Base-by-base conservation (phyloP, 2,797 vertebrate species). In the Manis crassicaudata region DNA sequence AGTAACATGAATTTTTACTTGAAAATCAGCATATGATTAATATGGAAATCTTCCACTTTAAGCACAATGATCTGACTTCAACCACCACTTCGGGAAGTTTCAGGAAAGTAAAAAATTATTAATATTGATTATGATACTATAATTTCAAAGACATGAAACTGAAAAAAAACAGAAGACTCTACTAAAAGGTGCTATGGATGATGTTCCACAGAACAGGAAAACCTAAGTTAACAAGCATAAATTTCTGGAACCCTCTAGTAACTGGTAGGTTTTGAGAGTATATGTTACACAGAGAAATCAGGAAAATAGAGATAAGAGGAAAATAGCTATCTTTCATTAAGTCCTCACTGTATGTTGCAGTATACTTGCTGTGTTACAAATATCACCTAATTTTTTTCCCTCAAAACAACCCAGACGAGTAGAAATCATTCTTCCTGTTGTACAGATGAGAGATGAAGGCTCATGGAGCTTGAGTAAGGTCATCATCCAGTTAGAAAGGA, bases 1-100 rank as follows among this genome's bases (percentile, higher is more conserved):
- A 88, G 75, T 52, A 87, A 63, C 21, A 87, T 13, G 72, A 91
- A 72, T 68, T 81, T 88, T 77, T 89, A 90, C 62, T 63, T 77
- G 56, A 93, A 94, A 89, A 27, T 37, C 7, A 72, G 37, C 10
- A 32, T 10, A 91, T 82, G 40, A 68, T 21, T 23, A 29, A 73
- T 12, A 29, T 32, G 58, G 8, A 32, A 40, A 81, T 65, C 77
- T 84, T 87, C 52, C 20, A 56, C 67, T 86, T 96, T 40, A 91
- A 97, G 87, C 18, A 70, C n/a, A 72, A 54, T 2, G 43, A 63
- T 68, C 12, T n/a, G 86, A 86, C 4, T 37, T 11, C 2, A 13
- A 73, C 2, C 3, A 46, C 6, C 52, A 73, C 27, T 43, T 20
- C 10, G 27, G 54, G 25, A 63, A 58, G 73, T 70, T 50, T 80